A percentile compares a stretch with the other conserved stretches of the same genome.
phyloP scores from a whole-genome alignment of 2,797 vertebrate genomes.

The Heterohyrax brucei region DNA sequence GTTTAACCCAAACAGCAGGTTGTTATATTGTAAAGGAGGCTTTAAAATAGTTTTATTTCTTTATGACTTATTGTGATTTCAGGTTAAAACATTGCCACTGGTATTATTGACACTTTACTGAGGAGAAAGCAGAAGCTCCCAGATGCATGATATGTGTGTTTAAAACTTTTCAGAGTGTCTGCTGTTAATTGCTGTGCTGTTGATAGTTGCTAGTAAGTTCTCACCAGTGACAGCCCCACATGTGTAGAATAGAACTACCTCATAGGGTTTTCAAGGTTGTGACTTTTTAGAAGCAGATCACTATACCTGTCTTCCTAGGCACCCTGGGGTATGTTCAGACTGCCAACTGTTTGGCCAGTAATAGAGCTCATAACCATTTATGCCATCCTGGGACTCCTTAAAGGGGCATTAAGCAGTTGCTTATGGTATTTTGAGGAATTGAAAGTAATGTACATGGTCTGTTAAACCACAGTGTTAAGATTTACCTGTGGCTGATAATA shows the following conservation, averaged over 20 bases:
- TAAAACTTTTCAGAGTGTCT: not conserved
- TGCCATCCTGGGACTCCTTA: not conserved
- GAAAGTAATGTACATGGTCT: not conserved
- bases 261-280: too few relatives aligned
- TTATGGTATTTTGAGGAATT: not conserved
- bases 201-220: too few relatives aligned
- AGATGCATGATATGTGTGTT: not conserved
- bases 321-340: too few relatives aligned
- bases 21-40: not conserved
- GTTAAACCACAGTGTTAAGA: not conserved
- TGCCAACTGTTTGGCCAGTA: too few relatives aligned
- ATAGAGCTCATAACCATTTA: too few relatives aligned
- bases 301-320: too few relatives aligned
- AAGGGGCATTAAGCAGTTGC: not conserved
- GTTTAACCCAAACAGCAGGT: not conserved
- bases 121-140: not conserved
- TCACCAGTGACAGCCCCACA: too few relatives aligned
- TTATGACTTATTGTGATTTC: not conserved
- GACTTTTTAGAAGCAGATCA: too few relatives aligned
- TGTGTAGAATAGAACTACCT: too few relatives aligned
- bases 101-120: slow-evolving; percentile 14
- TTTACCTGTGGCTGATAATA: not conserved
- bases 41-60: not conserved
- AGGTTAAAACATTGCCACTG: not conserved
- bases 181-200: too few relatives aligned